Percentiles rank a stretch among this genome's conserved stretches.
These are phyloP conservation scores for Malaclemys terrapin DNA, from an alignment of 2,113 vertebrate species.

Conservation along the genomic window DNA sequence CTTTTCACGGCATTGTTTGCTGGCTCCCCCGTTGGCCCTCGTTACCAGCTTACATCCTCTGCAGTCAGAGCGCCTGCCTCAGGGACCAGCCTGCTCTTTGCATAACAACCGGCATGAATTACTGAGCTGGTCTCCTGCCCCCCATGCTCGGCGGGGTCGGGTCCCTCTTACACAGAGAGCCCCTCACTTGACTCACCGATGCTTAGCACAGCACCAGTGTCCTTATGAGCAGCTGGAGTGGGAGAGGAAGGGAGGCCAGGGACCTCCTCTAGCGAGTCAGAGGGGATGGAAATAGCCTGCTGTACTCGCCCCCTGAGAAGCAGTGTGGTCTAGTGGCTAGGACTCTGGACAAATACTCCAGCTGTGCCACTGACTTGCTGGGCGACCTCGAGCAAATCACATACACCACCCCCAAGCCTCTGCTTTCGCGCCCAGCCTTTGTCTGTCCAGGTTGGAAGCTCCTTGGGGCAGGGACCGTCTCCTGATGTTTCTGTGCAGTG, in stretches of 20 bases:
- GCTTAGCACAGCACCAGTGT: background rate
- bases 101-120: background rate
- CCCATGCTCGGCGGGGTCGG: background rate
- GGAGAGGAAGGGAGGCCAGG: background rate
- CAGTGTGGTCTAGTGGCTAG: background rate
- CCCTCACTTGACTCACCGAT: background rate
- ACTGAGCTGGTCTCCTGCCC: background rate
- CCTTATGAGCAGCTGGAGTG: background rate
- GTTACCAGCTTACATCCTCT: background rate
- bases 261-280: background rate
- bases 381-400: background rate
- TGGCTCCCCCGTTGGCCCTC: background rate
- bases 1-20: background rate
- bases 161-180: background rate
- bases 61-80: background rate
- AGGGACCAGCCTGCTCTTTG: background rate
- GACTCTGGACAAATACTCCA: background rate
- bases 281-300: background rate
- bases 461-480: background rate
- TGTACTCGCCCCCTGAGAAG: background rate
- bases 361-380: background rate
- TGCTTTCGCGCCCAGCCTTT: background rate
- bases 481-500: background rate
- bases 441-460: background rate
- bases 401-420: background rate